Base-by-base conservation (phyloP, 2,888 invertebrate genomes). In the Drosophila quinaria region DNA sequence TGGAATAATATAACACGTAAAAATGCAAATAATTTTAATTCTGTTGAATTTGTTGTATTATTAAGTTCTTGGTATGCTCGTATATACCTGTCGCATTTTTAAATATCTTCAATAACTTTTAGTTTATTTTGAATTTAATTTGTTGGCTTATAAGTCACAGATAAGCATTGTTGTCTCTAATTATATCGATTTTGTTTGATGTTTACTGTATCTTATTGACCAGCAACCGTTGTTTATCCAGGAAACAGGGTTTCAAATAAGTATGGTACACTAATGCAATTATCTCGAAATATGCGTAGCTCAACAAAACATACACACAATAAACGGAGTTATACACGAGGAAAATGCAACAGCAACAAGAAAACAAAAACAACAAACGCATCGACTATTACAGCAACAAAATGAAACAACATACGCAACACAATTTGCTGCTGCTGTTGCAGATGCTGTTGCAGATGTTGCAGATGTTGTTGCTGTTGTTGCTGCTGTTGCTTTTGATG, bases 321-420 rank as follows among this genome's bases (percentile, higher is more conserved):
- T 22, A 19, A 29, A 35, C 6, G 35, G n/a, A 44, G 11, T 17
- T 33, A 17, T 4, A 13, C 31, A 25, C 37, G 13, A n/a, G 31
- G 31, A 5, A 61, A 52, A 42, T 33, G 11, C 13, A 13, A 25
- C 10, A 35, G 17, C 35, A 41, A 10, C n/a, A 11, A 22, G 6
- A 33, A 13, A 44, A 13, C 25, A 39, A 9, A 11, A 11, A 35
- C 13, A 35, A 58, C 35, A 29, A 52, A 15, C 44, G 10, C n/a
- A n/a, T 33, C 17, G 39, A 62, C 13, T 47, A 47, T 56, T 56
- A 8, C 56, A 60, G 44, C 46, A 50, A 46, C 69, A 65, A 65
- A 61, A 44, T 61, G 42, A 58, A 56, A 46, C 78, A 78, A 55
- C 35, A 78, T 22, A 41, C 63, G 79, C 60, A 74, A 69, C 55